Base-by-base conservation (phyloP, 2,888 invertebrate genomes). In the Caprella mutica region DNA sequence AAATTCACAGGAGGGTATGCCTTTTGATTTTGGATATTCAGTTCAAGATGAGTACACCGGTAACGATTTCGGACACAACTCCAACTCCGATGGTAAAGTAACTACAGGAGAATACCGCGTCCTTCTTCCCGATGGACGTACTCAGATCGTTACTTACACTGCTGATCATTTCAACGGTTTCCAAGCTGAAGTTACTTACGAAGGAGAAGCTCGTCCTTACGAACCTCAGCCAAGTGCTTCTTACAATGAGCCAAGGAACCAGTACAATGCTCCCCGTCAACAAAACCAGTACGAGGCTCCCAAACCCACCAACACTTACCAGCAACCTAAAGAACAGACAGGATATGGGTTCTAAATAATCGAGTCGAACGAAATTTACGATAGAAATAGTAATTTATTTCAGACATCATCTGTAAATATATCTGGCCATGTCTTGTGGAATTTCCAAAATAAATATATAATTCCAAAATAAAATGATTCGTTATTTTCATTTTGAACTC, bases 141-240 rank as follows among this genome's bases (percentile, higher is more conserved):
- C 52, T 5, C 52, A 52, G 30, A 43, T 54, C 29, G 54, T 54
- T 27, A 43, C 54, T n/a, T 54, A 54, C 42, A 42, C 26, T n/a
- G 54, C 54, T n/a, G 54, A 54, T 26, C 19, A 52, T 29, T 26
- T 43, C 30, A 42, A 40, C 30, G 54, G 54, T 8, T 52, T 33
- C 52, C 52, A 52, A 21, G 52, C 52, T 52, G 52, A 52, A 17
- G 52, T 52, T 19, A 43, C 21, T 24, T 54, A 54, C 43, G 54
- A 54, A 29, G 54, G 54, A 27, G 54, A 54, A 29, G 54, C 42
- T 42, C 39, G 54, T 30, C 54, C 54, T 39, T 54, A 54, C 43
- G 48, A 48, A 30, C 48, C 48, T 9, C 48, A 48, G 27, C 48
- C 48, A 9, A 27, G 30, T 27, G 29, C 48, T 48, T 48, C 48